A percentile compares a stretch with the other conserved stretches of the same genome.
Evolutionary conservation across 2,797 vertebrate genomes (phyloP).

Genomic region (Cyclopterus lumpus): DNA sequence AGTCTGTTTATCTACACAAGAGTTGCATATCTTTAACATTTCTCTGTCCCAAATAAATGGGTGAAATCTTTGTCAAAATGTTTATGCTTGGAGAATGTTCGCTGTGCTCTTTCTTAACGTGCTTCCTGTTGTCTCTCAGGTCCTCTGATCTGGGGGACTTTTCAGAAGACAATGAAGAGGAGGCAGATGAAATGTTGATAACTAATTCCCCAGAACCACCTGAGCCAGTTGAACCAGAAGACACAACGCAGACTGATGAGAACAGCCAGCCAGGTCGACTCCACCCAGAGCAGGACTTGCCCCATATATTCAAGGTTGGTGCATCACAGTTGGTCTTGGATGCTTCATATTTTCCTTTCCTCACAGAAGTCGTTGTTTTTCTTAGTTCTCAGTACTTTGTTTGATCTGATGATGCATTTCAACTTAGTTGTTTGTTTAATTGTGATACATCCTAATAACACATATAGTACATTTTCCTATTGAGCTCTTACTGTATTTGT

Average conservation of each 20-base stretch:
- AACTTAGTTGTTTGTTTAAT: background rate
- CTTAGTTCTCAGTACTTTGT: constrained; percentile 2
- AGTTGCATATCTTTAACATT: background rate
- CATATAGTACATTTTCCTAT: background rate
- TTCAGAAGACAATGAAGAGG: background rate
- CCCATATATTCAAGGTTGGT: constrained; percentile 72
- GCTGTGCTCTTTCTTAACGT: background rate
- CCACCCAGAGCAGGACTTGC: constrained; percentile 69
- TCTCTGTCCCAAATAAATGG: background rate
- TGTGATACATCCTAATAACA: background rate
- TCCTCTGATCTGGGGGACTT: constrained; percentile 7
- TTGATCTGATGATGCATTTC: background rate
- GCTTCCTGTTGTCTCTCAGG: constrained; percentile 33
- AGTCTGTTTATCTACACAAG: background rate
- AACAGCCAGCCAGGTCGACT: constrained; percentile 54
- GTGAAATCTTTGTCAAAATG: background rate
- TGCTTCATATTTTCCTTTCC: background rate
- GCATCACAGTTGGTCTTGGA: background rate
- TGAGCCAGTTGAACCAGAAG: constrained; percentile 58
- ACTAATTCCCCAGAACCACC: constrained; percentile 72
- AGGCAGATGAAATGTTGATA: constrained; percentile 32
- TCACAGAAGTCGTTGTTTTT: background rate
- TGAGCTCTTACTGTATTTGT: background rate
- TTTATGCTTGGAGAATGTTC: background rate
- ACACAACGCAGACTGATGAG: constrained; percentile 37